Conservation (phyloP, 2,113 vertebrate species). For the Onychorhynchus coronatus region DNA sequence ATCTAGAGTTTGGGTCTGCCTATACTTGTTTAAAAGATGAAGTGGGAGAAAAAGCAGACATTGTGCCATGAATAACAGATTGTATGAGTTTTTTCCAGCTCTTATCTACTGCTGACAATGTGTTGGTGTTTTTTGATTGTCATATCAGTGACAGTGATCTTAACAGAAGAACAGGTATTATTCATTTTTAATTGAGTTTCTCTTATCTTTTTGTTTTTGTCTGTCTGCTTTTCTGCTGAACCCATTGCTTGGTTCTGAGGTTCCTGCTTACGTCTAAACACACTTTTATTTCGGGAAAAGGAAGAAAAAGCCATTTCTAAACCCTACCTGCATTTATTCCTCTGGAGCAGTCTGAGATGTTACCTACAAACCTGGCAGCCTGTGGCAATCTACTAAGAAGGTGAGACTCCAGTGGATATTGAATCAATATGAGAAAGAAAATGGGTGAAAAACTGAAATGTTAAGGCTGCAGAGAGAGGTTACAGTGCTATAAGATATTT, state of each 20-base stretch:
- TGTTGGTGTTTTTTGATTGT: slow-evolving; percentile 34
- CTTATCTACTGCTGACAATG: background rate
- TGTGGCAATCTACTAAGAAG: background rate
- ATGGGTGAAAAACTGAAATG: background rate
- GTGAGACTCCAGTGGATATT: background rate
- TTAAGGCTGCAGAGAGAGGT: background rate
- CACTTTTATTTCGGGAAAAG: background rate
- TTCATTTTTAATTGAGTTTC: background rate
- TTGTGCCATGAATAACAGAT: slow-evolving; percentile 5
- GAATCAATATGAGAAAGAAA: background rate
- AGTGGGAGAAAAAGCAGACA: slow-evolving; percentile 20
- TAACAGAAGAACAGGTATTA: slow-evolving; percentile 32
- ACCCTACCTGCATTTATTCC: background rate
- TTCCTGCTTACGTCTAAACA: background rate
- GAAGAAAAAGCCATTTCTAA: background rate
- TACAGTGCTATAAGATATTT: background rate
- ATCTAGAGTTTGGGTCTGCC: background rate
- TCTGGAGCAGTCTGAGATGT: background rate
- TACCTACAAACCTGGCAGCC: background rate
- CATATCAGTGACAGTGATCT: background rate
- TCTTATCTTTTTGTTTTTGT: background rate
- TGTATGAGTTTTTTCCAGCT: slow-evolving; percentile 18
- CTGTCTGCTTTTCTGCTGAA: background rate
- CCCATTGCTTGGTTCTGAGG: background rate
- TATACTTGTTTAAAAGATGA: background rate